A percentile compares a stretch with the other conserved stretches of the same genome.
phyloP scores from a whole-genome alignment of 2,888 invertebrate species.

The Subacronicta megacephala region DNA sequence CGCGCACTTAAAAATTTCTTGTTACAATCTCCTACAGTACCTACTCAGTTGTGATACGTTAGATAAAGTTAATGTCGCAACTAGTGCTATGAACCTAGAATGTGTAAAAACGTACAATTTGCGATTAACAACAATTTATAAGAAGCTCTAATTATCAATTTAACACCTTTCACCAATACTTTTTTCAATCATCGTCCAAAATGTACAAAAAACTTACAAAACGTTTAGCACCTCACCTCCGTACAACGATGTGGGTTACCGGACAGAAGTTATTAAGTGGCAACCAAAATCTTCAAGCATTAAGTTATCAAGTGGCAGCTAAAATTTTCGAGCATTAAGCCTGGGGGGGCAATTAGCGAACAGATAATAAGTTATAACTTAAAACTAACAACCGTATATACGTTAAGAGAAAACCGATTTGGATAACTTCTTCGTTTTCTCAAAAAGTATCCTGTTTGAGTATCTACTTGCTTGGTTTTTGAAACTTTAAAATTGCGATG shows the following conservation, averaged over 20 bases:
- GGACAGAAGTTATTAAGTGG: constrained; percentile 53
- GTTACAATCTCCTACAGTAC: too few species aligned
- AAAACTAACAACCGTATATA: constrained; percentile 52
- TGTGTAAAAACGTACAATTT: too few species aligned
- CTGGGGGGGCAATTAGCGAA: constrained; percentile 74
- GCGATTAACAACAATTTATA: too few species aligned
- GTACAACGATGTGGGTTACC: constrained; percentile 10
- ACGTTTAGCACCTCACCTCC: constrained; percentile 30
- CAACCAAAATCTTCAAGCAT: constrained; percentile 60
- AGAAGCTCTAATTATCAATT: too few species aligned
- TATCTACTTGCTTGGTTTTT: not conserved
- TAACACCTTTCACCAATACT: too few species aligned
- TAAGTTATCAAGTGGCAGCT: constrained; percentile 51
- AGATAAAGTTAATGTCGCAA: too few species aligned
- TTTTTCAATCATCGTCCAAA: too few species aligned
- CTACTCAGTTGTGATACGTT: too few species aligned
- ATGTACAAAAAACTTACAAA: not conserved
- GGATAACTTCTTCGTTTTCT: constrained; percentile 30
- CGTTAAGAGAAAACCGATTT: constrained; percentile 27
- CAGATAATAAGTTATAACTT: constrained; percentile 70
- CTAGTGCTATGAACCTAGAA: too few species aligned
- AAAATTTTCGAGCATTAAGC: constrained; percentile 66
- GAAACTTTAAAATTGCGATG: too few species aligned
- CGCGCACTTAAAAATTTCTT: too few species aligned
- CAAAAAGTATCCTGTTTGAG: constrained; percentile 8